phyloP scores from a whole-genome alignment of 2,888 invertebrate genomes.

The Oscheius sp. region DNA sequence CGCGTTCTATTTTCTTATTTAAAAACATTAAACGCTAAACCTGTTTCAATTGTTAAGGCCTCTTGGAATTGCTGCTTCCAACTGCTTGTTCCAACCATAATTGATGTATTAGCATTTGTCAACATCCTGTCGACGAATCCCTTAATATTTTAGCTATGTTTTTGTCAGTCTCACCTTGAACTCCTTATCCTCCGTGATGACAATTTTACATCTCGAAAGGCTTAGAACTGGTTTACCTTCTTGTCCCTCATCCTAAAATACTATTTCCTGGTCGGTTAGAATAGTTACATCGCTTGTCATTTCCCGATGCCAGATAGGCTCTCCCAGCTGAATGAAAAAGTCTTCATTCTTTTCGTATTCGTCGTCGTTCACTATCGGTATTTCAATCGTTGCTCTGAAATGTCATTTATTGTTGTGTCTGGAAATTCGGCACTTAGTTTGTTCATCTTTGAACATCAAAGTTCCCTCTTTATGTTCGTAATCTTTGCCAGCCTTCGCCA shows the following conservation, averaged over 20 bases:
- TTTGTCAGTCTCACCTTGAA: slow-evolving; percentile 81
- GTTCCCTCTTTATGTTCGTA: slow-evolving; percentile 83
- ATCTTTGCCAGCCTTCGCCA: slow-evolving; percentile 81
- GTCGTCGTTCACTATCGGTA: slow-evolving; percentile 92
- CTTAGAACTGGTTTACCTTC: slow-evolving; percentile 90
- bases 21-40: background rate
- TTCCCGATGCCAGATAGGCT: slow-evolving; percentile 77
- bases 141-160: slow-evolving; percentile 28
- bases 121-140: slow-evolving; percentile 88
- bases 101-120: slow-evolving; percentile 91
- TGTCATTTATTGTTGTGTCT: background rate
- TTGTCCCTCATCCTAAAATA: slow-evolving; percentile 44
- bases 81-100: slow-evolving; percentile 88
- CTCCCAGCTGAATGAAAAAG: slow-evolving; percentile 89
- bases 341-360: slow-evolving; percentile 96
- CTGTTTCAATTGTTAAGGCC: slow-evolving; percentile 82
- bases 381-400: slow-evolving; percentile 83
- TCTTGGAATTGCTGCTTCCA: slow-evolving; percentile 99
- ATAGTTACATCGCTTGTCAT: slow-evolving; percentile 29
- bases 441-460: slow-evolving; percentile 93
- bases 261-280: background rate
- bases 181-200: slow-evolving; percentile 96
- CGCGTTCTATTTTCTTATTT: background rate
- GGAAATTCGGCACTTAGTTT: slow-evolving; percentile 86
- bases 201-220: slow-evolving; percentile 83